Evolutionary conservation across 64 coral and sea anemone species (phyloP).

Genomic region (Actinia equina): DNA sequence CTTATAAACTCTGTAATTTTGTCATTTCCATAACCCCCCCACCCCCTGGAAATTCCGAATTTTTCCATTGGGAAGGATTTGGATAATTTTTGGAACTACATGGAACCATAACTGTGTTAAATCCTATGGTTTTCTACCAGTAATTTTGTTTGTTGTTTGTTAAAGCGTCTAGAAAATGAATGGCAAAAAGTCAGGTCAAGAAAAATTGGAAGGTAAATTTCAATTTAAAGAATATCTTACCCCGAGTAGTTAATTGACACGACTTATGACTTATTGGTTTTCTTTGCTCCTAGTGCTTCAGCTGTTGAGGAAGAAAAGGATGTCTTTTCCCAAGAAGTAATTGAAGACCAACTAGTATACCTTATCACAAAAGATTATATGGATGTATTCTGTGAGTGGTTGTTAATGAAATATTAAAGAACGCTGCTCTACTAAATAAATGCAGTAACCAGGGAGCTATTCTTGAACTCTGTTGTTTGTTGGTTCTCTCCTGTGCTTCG

Average conservation of each 20-base stretch:
- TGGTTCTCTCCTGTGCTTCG: too few relatives aligned
- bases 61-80: too few relatives aligned
- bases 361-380: constrained; percentile 82
- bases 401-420: too few relatives aligned
- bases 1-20: too few relatives aligned
- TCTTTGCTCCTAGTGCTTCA: neutral
- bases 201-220: constrained; percentile 67
- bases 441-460: too few relatives aligned
- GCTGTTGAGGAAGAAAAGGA: constrained; percentile 46
- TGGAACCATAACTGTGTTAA: too few relatives aligned
- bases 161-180: constrained; percentile 76
- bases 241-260: neutral
- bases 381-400: constrained; percentile 77
- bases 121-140: too few relatives aligned
- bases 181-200: constrained; percentile 67
- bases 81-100: too few relatives aligned
- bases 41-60: too few relatives aligned
- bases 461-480: too few relatives aligned
- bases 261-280: neutral
- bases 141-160: neutral
- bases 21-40: too few relatives aligned
- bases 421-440: too few relatives aligned
- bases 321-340: constrained; percentile 63
- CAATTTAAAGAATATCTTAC: neutral
- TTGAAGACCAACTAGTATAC: constrained; percentile 79